These are phyloP conservation scores for Ectemnius continuus DNA, from an alignment of 2,888 invertebrate genomes.

Conservation along the genomic window DNA sequence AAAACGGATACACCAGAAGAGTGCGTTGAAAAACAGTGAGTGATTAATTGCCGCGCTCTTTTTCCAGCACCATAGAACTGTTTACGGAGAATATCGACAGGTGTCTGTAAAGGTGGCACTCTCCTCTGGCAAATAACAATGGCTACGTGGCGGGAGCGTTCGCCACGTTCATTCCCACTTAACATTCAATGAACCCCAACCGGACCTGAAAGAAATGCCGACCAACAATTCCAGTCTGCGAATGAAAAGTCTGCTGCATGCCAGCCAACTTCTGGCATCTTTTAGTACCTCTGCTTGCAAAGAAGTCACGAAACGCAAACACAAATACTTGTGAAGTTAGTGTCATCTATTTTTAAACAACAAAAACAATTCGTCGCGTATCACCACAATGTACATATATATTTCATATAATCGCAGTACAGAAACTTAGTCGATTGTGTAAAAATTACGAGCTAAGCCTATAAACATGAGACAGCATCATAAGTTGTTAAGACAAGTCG, in stretches of 20 bases:
- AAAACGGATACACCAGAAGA: conserved; percentile 48
- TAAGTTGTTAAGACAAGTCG: too few relatives aligned
- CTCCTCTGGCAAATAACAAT: conserved; percentile 45
- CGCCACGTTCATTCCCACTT: conserved; percentile 36
- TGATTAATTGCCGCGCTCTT: conserved; percentile 60
- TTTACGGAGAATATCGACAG: conserved; percentile 51
- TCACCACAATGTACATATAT: too few relatives aligned
- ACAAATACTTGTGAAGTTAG: too few relatives aligned
- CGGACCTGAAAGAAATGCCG: conserved; percentile 29
- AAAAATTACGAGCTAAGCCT: too few relatives aligned
- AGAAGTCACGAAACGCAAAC: too few relatives aligned
- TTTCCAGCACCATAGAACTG: conserved; percentile 54
- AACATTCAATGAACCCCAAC: conserved; percentile 32
- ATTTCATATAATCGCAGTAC: too few relatives aligned
- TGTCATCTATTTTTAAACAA: too few relatives aligned
- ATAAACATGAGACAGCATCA: too few relatives aligned
- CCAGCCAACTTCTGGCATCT: too few relatives aligned
- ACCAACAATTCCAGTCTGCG: background rate
- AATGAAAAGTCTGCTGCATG: background rate
- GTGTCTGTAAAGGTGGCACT: conserved; percentile 28
- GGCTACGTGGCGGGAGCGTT: conserved; percentile 38
- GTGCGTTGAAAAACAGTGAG: conserved; percentile 58
- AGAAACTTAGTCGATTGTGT: too few relatives aligned
- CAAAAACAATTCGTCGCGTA: too few relatives aligned
- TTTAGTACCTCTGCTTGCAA: too few relatives aligned